Evolutionary conservation across 2,113 vertebrate species (phyloP).

Genomic region (Hoplias malabaricus): DNA sequence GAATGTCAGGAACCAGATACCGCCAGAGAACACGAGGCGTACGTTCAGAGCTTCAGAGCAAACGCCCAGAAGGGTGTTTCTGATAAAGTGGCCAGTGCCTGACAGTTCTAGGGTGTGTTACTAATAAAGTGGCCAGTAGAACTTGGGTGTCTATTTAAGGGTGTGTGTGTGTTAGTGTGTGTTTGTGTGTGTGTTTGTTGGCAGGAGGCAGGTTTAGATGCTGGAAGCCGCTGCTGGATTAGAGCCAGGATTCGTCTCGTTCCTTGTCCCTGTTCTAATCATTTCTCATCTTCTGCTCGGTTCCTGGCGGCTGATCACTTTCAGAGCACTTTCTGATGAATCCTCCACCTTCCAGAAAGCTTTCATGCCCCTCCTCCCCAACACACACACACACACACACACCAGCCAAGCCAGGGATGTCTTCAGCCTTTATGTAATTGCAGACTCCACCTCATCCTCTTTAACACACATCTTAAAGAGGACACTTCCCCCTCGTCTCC

Average conservation of each 20-base stretch:
- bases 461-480: too few species aligned
- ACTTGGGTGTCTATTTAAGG: too few species aligned
- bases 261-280: slow-evolving; percentile 30
- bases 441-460: not conserved
- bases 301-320: slow-evolving; percentile 50
- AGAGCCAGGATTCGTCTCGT: slow-evolving; percentile 48
- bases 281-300: slow-evolving; percentile 59
- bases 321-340: slow-evolving; percentile 53
- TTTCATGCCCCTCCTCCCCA: too few species aligned
- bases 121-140: not conserved
- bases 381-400: too few species aligned
- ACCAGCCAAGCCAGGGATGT: slow-evolving; percentile 36
- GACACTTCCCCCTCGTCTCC: too few species aligned
- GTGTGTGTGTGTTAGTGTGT: not conserved
- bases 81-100: not conserved
- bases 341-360: slow-evolving; percentile 52
- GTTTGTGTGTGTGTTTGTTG: slow-evolving; percentile 21
- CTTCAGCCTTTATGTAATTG: slow-evolving; percentile 38
- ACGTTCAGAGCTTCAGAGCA: too few species aligned
- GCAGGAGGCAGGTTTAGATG: slow-evolving; percentile 47
- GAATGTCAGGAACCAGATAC: too few species aligned
- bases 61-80: not conserved
- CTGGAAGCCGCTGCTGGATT: slow-evolving; percentile 50
- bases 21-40: too few species aligned
- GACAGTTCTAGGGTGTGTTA: not conserved